These are phyloP conservation scores for Mylabris phalerata DNA, from an alignment of 1,140 invertebrate genomes.

Conservation along the genomic window DNA sequence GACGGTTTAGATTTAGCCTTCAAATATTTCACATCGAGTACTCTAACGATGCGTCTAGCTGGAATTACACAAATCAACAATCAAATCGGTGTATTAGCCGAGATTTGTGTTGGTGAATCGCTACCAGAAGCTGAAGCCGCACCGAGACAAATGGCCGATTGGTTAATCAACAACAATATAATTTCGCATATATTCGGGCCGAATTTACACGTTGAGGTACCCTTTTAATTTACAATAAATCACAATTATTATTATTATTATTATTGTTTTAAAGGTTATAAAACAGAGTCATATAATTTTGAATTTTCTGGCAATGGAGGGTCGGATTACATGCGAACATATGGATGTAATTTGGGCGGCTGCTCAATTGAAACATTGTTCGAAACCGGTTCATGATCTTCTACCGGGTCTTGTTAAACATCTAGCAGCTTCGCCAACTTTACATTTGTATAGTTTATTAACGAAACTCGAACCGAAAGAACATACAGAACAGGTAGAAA, in stretches of 20 bases:
- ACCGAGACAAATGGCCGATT: conserved; percentile 76
- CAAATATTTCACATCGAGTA: conserved; percentile 91
- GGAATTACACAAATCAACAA: conserved; percentile 91
- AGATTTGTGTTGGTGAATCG: conserved; percentile 79
- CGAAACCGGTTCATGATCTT: conserved; percentile 86
- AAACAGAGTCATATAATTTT: conserved; percentile 91
- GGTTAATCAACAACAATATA: conserved; percentile 86
- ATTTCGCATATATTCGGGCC: conserved; percentile 93
- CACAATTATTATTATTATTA: neutral
- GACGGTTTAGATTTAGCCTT: conserved; percentile 87
- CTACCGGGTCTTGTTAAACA: conserved; percentile 85
- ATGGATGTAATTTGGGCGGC: conserved; percentile 91
- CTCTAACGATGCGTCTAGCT: conserved; percentile 84
- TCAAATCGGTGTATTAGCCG: conserved; percentile 85
- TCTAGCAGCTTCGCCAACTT: conserved; percentile 75
- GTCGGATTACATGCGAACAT: conserved; percentile 82
- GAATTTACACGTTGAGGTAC: conserved; percentile 88
- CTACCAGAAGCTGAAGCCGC: conserved; percentile 74
- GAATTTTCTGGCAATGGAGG: conserved; percentile 87
- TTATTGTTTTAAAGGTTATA: conserved; percentile 55
- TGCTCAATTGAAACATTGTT: conserved; percentile 89
- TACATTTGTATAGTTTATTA: conserved; percentile 79
- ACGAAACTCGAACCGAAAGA: conserved; percentile 80
- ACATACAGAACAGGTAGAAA: conserved; percentile 76
- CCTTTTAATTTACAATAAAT: conserved; percentile 12